These are phyloP conservation scores for Helleia helle DNA, from an alignment of 2,888 invertebrate species.

Conservation along the genomic window DNA sequence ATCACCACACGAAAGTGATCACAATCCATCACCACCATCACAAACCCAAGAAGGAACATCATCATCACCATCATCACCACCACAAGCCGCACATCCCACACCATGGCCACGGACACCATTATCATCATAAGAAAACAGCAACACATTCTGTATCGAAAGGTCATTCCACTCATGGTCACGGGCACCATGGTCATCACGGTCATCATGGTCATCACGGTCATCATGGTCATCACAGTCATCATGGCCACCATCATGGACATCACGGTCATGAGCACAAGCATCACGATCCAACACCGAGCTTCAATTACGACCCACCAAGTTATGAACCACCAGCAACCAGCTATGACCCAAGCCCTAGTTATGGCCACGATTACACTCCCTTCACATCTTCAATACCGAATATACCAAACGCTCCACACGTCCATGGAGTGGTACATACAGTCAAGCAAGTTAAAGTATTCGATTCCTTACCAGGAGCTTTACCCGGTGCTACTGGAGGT, in stretches of 20 bases:
- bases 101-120: constrained; percentile 37
- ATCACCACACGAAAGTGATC: constrained; percentile 74
- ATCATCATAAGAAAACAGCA: constrained; percentile 51
- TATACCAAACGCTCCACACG: constrained; percentile 30
- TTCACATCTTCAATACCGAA: constrained; percentile 37
- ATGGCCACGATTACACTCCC: constrained; percentile 40
- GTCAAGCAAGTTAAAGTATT: constrained; percentile 60
- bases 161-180: constrained; percentile 22
- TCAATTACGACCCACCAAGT: constrained; percentile 22
- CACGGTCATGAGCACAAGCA: constrained; percentile 36
- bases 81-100: constrained; percentile 47
- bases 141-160: constrained; percentile 40
- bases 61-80: constrained; percentile 62
- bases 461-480: constrained; percentile 45
- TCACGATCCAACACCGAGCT: constrained; percentile 29
- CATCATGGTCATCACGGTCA: constrained; percentile 23
- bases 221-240: constrained; percentile 26
- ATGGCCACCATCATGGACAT: constrained; percentile 34
- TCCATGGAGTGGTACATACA: constrained; percentile 45
- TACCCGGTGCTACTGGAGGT: constrained; percentile 27
- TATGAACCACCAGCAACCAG: constrained; percentile 22
- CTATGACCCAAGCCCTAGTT: constrained; percentile 29
- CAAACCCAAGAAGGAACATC: constrained; percentile 63
- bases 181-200: constrained; percentile 19
- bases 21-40: constrained; percentile 71